Conservation (phyloP, 1,140 invertebrate genomes). For the Pseudomyrmex cubaensis region DNA sequence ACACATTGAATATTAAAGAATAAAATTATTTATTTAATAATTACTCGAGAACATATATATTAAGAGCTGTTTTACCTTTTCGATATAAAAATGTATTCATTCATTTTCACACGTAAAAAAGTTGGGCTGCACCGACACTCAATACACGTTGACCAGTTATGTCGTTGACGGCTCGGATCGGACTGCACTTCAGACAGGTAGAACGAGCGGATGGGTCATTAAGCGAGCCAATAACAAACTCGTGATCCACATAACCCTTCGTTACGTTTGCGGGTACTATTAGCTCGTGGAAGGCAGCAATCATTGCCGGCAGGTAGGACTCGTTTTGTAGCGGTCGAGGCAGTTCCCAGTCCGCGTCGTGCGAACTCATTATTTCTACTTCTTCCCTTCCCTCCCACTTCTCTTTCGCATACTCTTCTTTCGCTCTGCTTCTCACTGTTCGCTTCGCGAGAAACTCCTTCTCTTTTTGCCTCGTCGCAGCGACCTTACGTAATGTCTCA, state of each 20-base stretch:
- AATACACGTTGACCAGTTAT: constrained; percentile 40
- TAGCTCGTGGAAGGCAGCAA: constrained; percentile 63
- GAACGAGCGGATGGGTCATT: constrained; percentile 68
- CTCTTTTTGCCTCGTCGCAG: constrained; percentile 38
- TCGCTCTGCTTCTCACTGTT: constrained; percentile 2
- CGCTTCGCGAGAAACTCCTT: neutral
- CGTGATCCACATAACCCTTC: constrained; percentile 73
- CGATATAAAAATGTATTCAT: neutral
- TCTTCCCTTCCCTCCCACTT: neutral
- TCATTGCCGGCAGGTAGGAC: constrained; percentile 61
- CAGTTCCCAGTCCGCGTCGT: constrained; percentile 33
- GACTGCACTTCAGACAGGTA: constrained; percentile 53
- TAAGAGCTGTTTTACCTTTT: neutral
- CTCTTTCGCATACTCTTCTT: neutral
- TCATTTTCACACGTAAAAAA: constrained; percentile 14
- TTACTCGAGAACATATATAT: neutral
- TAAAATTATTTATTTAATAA: neutral
- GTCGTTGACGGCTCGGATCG: constrained; percentile 46
- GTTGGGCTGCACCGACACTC: constrained; percentile 17
- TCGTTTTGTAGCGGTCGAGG: constrained; percentile 62
- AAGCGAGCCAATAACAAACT: constrained; percentile 74
- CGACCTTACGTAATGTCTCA: constrained; percentile 66
- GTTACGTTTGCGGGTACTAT: constrained; percentile 67
- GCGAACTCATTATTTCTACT: constrained; percentile 65
- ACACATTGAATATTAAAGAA: neutral